A percentile compares a stretch with the other conserved stretches of the same genome.
phyloP scores from a whole-genome alignment of 2,888 invertebrate genomes.

The Strigamia crassipes region DNA sequence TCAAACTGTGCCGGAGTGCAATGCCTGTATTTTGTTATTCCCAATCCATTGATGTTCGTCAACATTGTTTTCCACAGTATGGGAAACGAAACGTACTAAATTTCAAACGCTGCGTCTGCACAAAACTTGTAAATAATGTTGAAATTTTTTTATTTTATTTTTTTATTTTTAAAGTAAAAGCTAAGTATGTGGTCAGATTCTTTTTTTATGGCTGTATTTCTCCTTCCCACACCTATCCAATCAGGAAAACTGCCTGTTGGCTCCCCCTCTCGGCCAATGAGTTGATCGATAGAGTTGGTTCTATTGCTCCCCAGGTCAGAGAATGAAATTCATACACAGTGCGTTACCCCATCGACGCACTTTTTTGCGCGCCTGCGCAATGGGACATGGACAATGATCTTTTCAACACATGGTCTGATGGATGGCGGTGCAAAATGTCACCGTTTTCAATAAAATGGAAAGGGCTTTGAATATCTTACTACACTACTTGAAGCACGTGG shows the following conservation, averaged over 20 bases:
- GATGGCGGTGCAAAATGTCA: slow-evolving; percentile 40
- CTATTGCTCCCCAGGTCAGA: slow-evolving; percentile 42
- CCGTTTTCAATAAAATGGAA: slow-evolving; percentile 42
- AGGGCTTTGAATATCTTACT: slow-evolving; percentile 34
- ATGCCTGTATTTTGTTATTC: slow-evolving; percentile 32
- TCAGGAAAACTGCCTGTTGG: slow-evolving; percentile 42
- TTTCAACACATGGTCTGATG: slow-evolving; percentile 38
- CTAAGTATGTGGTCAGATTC: slow-evolving; percentile 40
- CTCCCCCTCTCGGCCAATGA: slow-evolving; percentile 42
- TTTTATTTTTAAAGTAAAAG: slow-evolving; percentile 15
- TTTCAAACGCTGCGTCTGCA: background rate
- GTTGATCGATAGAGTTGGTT: slow-evolving; percentile 42
- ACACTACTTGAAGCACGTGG: slow-evolving; percentile 12
- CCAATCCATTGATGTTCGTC: slow-evolving; percentile 2
- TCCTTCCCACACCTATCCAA: slow-evolving; percentile 38
- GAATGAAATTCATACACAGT: slow-evolving; percentile 42
- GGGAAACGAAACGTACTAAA: background rate
- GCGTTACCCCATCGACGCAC: slow-evolving; percentile 42
- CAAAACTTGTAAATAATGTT: background rate
- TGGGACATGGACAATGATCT: slow-evolving; percentile 42
- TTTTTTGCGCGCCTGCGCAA: slow-evolving; percentile 39
- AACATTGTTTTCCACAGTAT: background rate
- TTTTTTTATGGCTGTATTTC: slow-evolving; percentile 38
- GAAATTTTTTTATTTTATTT: background rate
- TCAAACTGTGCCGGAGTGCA: slow-evolving; percentile 17